Percentiles rank a stretch among this genome's conserved stretches.
Conservation (phyloP, 1,140 invertebrate genomes). For the Amyelois transitella region DNA sequence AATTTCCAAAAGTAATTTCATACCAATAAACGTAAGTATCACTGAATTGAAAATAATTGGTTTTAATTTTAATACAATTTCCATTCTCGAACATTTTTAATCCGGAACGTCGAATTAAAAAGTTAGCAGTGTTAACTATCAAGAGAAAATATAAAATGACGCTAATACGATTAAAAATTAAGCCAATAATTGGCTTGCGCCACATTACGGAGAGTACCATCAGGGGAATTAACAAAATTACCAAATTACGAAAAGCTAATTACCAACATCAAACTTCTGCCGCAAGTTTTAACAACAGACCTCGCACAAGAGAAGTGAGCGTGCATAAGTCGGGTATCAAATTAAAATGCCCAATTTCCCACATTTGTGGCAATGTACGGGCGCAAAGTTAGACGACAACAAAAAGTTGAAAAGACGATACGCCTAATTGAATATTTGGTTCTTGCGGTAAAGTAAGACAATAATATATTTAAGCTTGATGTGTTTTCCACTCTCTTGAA, state of each 20-base stretch:
- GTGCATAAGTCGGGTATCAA: slow-evolving; percentile 36
- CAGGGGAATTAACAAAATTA: slow-evolving; percentile 40
- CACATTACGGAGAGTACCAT: slow-evolving; percentile 21
- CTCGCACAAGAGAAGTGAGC: slow-evolving; percentile 23
- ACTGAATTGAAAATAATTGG: background rate
- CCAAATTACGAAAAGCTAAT: slow-evolving; percentile 48
- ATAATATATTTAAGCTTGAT: no score
- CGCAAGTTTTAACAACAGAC: slow-evolving; percentile 31
- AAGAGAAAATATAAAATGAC: slow-evolving; percentile 1
- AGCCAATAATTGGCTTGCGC: slow-evolving; percentile 27
- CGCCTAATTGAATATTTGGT: no score
- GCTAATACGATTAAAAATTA: slow-evolving; percentile 28
- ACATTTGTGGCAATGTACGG: slow-evolving; percentile 12
- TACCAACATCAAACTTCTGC: slow-evolving; percentile 48
- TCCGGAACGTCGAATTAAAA: slow-evolving; percentile 13
- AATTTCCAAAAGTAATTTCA: background rate
- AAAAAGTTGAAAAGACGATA: background rate
- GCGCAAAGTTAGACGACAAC: background rate
- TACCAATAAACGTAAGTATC: background rate
- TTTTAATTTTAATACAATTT: background rate
- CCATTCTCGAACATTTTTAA: slow-evolving; percentile 1
- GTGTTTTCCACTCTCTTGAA: no score
- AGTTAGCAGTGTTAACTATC: slow-evolving; percentile 10
- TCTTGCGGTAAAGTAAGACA: no score
- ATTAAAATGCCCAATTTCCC: slow-evolving; percentile 45